These are phyloP conservation scores for Drosophila truncata DNA, from an alignment of 1,140 invertebrate species.

Conservation along the genomic window DNA sequence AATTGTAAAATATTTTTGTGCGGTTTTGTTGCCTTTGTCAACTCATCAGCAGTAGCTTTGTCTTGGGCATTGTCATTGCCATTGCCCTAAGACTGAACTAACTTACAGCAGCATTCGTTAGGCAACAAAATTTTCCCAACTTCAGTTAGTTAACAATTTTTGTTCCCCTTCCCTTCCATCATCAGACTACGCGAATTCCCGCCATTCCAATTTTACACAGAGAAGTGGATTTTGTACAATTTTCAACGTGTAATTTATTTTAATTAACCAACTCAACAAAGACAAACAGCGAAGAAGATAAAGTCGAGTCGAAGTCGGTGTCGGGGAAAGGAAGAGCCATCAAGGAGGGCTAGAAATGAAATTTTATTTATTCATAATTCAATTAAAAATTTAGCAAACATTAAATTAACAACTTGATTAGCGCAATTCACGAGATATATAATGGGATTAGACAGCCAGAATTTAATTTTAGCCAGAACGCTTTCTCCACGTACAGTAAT, in stretches of 20 bases:
- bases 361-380: slow-evolving; percentile 69
- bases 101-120: slow-evolving; percentile 42
- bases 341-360: slow-evolving; percentile 18
- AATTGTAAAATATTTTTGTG: slow-evolving; percentile 22
- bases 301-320: slow-evolving; percentile 8
- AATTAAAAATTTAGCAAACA: slow-evolving; percentile 74
- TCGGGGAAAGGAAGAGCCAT: not conserved
- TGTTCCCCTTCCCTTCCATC: not conserved
- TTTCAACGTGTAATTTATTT: slow-evolving; percentile 66
- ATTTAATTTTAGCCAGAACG: slow-evolving; percentile 59
- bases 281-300: slow-evolving; percentile 42
- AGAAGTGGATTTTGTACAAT: slow-evolving; percentile 34
- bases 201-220: slow-evolving; percentile 11
- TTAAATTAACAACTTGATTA: slow-evolving; percentile 75
- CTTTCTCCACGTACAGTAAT: slow-evolving; percentile 36
- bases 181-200: not conserved
- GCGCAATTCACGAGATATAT: slow-evolving; percentile 74
- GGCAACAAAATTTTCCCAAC: slow-evolving; percentile 33
- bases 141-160: slow-evolving; percentile 44
- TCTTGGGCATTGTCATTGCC: slow-evolving; percentile 9
- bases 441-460: slow-evolving; percentile 65
- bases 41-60: slow-evolving; percentile 15
- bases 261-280: slow-evolving; percentile 66
- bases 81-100: slow-evolving; percentile 18
- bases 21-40: slow-evolving; percentile 33